Evolutionary conservation across 2,888 invertebrate genomes (phyloP), one percentile per base, ranked within the genome.

Genomic region (Epinotia demarniana): DNA sequence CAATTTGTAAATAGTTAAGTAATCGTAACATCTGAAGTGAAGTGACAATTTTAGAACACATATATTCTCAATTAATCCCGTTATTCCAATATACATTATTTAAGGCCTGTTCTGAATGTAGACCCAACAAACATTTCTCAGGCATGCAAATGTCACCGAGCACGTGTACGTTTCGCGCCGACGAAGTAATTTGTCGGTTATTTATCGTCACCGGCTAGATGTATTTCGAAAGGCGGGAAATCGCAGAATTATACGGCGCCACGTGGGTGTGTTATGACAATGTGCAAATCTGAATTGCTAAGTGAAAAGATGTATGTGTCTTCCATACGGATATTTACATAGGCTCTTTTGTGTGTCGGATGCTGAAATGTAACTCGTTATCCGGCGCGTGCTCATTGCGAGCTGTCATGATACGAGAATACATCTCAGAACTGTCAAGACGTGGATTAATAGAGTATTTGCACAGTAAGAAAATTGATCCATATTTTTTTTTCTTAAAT

Each of bases 201-300:
- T 92, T 93, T 93, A 93, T 91, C 86, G 86, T 82, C 81, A 81
- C 84, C 84, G 80, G 83, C 84, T 83, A 87, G 88, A 89, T 89
- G 87, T 90, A 89, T 92, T 90, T 90, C 89, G 90, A 86, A 90
- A 90, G 89, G 86, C 85, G 87, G 86, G 87, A 87, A 90, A 92
- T 93, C 90, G 89, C 86, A 87, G 87, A 91, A 92, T 93, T 93
- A 93, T 93, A 88, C 92, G 81, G 82, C 80, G 78, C 79, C 78
- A 86, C 86, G 93, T 92, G 89, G 92, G 93, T 86, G 91, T 86
- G 83, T 86, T 90, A 89, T 90, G 91, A 92, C 92, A 92, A 91
- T 90, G 90, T 88, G 89, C 88, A 87, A 90, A 90, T 85, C 84
- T 83, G 87, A 84, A 85, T 86, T 82, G 84, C 80, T 82, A 81